Evolutionary conservation across 2,113 vertebrate genomes (phyloP).

Genomic region (Mola mola): DNA sequence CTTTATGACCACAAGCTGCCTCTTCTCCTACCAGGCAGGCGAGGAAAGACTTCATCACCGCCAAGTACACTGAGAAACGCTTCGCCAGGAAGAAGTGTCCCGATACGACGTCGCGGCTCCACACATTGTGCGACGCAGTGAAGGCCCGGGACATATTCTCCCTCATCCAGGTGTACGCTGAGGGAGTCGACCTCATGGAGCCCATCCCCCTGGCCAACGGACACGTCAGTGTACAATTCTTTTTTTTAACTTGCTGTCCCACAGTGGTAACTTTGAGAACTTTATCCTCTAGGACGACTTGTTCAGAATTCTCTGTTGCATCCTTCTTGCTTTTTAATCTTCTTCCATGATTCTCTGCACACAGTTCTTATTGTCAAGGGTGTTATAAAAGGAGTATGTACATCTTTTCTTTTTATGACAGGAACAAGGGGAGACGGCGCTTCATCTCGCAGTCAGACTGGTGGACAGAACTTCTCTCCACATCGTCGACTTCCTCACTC

Average conservation of each 20-base stretch:
- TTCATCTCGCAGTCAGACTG: conserved; percentile 95
- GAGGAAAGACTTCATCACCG: conserved; percentile 97
- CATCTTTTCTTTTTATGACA: conserved; percentile 50
- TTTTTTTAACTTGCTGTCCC: too few relatives aligned
- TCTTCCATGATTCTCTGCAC: not conserved
- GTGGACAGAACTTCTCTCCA: conserved; percentile 97
- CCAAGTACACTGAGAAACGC: conserved; percentile 95
- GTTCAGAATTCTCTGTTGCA: not conserved
- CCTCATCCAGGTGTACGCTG: conserved; percentile 93
- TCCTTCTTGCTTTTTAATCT: not conserved
- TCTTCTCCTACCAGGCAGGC: conserved; percentile 85
- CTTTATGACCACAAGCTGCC: too few relatives aligned
- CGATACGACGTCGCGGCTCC: conserved; percentile 86
- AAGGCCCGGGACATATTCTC: conserved; percentile 94
- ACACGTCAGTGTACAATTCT: conserved; percentile 87
- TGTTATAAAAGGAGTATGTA: not conserved
- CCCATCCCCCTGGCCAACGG: conserved; percentile 96
- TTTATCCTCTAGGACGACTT: not conserved
- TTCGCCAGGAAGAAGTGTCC: conserved; percentile 88
- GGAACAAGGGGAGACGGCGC: conserved; percentile 95
- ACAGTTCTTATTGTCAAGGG: not conserved
- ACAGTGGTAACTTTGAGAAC: not conserved
- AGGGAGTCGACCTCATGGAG: conserved; percentile 95
- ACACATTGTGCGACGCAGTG: conserved; percentile 93
- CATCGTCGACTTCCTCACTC: conserved; percentile 96